Evolutionary conservation across 2,113 vertebrate genomes (phyloP).

Genomic region (Prinia subflava): DNA sequence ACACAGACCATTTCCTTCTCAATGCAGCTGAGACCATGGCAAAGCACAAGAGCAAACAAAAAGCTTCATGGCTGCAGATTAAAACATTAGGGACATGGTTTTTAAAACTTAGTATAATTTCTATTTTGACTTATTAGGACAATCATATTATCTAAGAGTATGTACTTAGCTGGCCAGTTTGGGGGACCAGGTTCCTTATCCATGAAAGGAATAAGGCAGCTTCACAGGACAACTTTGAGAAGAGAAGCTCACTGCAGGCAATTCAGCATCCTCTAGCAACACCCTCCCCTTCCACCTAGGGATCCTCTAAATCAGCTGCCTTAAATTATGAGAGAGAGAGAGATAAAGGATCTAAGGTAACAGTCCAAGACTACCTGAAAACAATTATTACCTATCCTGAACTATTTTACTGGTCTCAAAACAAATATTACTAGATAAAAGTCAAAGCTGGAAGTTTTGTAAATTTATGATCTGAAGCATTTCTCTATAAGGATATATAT

Average conservation of each 20-base stretch:
- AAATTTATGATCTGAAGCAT: neutral
- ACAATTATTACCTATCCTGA: neutral
- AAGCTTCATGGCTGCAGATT: neutral
- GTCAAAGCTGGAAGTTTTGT: neutral
- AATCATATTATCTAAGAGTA: neutral
- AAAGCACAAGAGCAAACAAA: neutral
- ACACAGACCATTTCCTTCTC: neutral
- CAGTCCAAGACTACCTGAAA: neutral
- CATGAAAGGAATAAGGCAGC: neutral
- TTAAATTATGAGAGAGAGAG: neutral
- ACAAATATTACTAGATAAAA: neutral
- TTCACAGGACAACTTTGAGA: neutral
- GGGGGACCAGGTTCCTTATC: neutral
- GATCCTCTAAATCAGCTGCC: neutral
- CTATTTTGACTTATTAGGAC: neutral
- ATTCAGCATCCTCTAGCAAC: neutral
- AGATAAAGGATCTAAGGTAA: neutral
- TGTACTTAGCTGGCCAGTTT: neutral
- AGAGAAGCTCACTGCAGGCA: neutral
- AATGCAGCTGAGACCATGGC: neutral
- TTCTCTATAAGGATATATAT: neutral
- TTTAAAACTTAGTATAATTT: neutral
- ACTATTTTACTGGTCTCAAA: neutral
- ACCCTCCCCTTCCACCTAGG: fast-evolving
- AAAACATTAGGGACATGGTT: neutral